These are phyloP conservation scores for Graphium colonna DNA, from an alignment of 2,888 invertebrate genomes.

Conservation along the genomic window DNA sequence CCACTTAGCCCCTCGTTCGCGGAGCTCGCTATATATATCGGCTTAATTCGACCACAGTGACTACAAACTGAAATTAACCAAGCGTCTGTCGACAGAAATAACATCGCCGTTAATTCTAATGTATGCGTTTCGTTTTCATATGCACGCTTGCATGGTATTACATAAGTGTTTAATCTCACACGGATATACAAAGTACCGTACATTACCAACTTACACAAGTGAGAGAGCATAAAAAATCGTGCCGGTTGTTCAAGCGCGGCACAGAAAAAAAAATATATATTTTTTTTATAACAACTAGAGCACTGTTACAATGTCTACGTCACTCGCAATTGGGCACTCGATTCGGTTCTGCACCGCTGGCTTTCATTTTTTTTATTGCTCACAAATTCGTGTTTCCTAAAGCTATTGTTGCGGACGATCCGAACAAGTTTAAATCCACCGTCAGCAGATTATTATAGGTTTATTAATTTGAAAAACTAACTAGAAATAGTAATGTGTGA, in stretches of 20 bases:
- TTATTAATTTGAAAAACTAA: no score
- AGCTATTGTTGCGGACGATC: constrained; percentile 17
- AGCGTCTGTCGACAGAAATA: no score
- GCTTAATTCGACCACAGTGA: neutral
- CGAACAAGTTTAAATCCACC: neutral
- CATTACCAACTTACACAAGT: neutral
- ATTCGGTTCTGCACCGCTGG: constrained; percentile 41
- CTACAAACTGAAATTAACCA: neutral
- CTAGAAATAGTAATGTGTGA: no score
- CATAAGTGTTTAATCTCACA: neutral
- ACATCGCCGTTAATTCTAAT: no score
- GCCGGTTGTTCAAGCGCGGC: constrained; percentile 24
- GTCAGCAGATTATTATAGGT: no score
- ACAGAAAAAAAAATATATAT: constrained; percentile 24
- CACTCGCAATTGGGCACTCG: constrained; percentile 46
- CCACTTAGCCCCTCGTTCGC: constrained; percentile 4
- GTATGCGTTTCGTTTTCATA: neutral
- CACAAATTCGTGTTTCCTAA: constrained; percentile 29
- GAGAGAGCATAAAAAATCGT: constrained; percentile 4
- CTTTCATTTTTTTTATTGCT: constrained; percentile 34
- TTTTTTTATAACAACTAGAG: constrained; percentile 32
- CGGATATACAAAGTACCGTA: constrained; percentile 18
- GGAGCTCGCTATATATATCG: no score
- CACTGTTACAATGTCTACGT: constrained; percentile 49
- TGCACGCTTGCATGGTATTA: neutral